These are phyloP conservation scores for Parazoanthus atlanticus DNA, from an alignment of 92 coral and sea anemone genomes.

Conservation along the genomic window DNA sequence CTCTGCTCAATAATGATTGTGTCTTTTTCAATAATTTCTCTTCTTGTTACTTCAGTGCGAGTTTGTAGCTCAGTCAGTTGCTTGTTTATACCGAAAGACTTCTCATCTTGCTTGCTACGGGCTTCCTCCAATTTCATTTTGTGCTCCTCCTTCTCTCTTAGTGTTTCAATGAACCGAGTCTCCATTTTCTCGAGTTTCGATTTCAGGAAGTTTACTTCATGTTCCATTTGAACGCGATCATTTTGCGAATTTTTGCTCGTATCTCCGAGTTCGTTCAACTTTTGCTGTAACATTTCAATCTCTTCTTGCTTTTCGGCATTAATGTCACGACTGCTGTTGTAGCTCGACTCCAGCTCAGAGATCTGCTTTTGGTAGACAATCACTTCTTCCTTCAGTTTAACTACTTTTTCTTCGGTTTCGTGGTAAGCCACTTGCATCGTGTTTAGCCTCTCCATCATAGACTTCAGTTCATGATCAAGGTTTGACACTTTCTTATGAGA, in stretches of 20 bases:
- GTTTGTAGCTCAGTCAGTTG: constrained; percentile 73
- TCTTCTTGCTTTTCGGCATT: constrained; percentile 69
- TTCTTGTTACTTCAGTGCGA: constrained; percentile 69
- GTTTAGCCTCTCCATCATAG: constrained; percentile 68
- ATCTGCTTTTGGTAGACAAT: constrained; percentile 68
- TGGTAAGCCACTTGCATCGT: constrained; percentile 64
- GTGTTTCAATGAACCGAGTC: constrained; percentile 65
- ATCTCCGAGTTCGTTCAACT: constrained; percentile 54
- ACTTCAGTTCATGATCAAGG: constrained; percentile 71
- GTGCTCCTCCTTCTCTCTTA: constrained; percentile 73
- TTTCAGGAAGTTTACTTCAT: constrained; percentile 58
- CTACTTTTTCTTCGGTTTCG: constrained; percentile 62
- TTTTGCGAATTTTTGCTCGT: constrained; percentile 53
- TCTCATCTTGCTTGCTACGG: constrained; percentile 74
- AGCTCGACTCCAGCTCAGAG: constrained; percentile 76
- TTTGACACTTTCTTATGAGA: constrained; percentile 74
- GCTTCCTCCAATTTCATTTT: constrained; percentile 63
- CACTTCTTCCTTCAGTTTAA: constrained; percentile 69
- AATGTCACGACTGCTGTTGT: constrained; percentile 63
- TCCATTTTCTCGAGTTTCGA: constrained; percentile 75
- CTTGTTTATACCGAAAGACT: constrained; percentile 58
- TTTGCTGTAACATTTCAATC: constrained; percentile 46
- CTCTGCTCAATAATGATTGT: constrained; percentile 78
- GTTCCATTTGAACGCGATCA: constrained; percentile 61
- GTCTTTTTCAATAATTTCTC: constrained; percentile 79